Evolutionary conservation across 2,888 invertebrate species (phyloP), one percentile per base, ranked within the genome.

Genomic region (Sipha maydis): DNA sequence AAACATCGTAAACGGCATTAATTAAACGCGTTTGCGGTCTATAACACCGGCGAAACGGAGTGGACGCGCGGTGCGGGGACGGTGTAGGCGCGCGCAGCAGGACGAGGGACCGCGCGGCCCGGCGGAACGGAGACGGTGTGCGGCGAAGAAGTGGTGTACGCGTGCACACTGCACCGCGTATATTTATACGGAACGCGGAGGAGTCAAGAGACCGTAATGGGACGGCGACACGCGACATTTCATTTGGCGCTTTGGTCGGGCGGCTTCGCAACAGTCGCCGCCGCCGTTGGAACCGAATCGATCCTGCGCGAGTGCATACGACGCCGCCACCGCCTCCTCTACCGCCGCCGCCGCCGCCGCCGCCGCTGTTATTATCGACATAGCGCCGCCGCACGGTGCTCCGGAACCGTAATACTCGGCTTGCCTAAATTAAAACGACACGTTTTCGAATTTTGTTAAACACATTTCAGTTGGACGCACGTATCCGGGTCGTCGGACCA

Each of bases 211-310:
- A 56, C 73, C 83, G 75, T 84, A 84, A 84, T 76, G 84, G 84
- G 84, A 84, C 84, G 84, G 61, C 41, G 76, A 84, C 84, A 84
- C 84, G 84, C 84, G 84, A 84, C 84, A 84, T 84, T 84, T 76
- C 84, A 84, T 84, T 84, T 61, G 84, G 76, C 76, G 84, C 75
- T 84, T 76, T 84, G 38, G 67, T 38, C 80, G 79, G 78, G 78
- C 56, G 73, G 71, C 34, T 73, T 34, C 73, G 75, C 75, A 75
- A 56, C 75, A 34, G 38, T 31, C 31, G 31, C 79, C 21, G 67
- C 67, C 67, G 80, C 14, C 48, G 56, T 56, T 17, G 61, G 17
- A 31, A 79, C 84, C 84, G 75, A 84, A 84, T 84, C 84, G 84
- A 84, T 84, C 75, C 75, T 76, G 67, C 21, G 73, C 19, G 56